Evolutionary conservation across 2,113 vertebrate genomes (phyloP).

Genomic region (Paracanthobrama guichenoti): DNA sequence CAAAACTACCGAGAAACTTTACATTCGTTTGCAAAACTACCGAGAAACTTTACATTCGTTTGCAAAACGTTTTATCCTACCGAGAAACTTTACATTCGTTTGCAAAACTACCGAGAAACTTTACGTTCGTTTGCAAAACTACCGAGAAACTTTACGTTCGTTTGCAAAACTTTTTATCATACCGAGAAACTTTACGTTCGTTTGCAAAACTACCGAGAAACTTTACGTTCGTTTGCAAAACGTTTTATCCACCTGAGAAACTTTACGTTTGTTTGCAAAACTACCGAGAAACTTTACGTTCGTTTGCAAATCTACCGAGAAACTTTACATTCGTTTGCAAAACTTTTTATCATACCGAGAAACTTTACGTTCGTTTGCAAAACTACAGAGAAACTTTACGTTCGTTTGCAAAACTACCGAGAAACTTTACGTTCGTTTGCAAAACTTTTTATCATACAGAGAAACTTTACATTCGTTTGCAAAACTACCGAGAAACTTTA

Average conservation of each 20-base stretch:
- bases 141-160: too few relatives aligned
- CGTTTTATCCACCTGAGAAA: too few relatives aligned
- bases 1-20: background rate
- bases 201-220: too few relatives aligned
- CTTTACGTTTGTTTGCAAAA: background rate
- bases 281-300: too few relatives aligned
- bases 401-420: background rate
- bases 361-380: too few relatives aligned
- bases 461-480: too few relatives aligned
- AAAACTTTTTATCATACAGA: background rate
- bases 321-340: background rate
- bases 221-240: too few relatives aligned
- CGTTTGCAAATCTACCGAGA: too few relatives aligned
- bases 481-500: background rate
- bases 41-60: too few relatives aligned
- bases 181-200: background rate
- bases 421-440: background rate
- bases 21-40: rapidly evolving
- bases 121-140: background rate
- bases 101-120: background rate
- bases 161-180: background rate
- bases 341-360: too few relatives aligned
- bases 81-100: background rate
- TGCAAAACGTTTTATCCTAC: too few relatives aligned
- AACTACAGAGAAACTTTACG: background rate